Evolutionary conservation across 2,113 vertebrate genomes (phyloP), one percentile per base, ranked within the genome.

Genomic region (Neodon shergylaensis): DNA sequence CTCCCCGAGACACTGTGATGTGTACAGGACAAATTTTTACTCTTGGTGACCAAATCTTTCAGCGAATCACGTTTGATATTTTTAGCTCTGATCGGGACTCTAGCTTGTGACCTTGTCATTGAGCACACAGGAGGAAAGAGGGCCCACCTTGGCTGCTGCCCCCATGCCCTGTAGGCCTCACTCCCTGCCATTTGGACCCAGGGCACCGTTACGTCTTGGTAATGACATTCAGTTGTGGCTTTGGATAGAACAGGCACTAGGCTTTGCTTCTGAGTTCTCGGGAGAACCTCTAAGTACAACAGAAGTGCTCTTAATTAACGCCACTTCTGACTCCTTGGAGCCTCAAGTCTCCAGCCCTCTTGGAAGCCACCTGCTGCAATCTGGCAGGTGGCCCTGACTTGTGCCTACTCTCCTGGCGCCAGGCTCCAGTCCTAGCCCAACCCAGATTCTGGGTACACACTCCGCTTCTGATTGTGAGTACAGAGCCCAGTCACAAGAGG

Each of bases 1-100:
- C 36, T 4, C 19, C 76, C 94, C 91, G 90, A 92, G 79, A 97
- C 96, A 89, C 92, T 92, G 90, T 95, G 87, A 89, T 86, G 1
- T 42, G 74, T 58, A 36, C 13, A 74, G 92, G n/a, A 81, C 26
- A 70, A n/a, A 4, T 42, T 26, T 83, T 95, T 36, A 94, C 44
- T 74, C 14, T 11, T 49, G 42, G 88, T 90, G 54, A 94, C 72
- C 95, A 96, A 88, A 93, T 44, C 13, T 84, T 82, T 33, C 31
- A 73, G 1, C 7, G 3, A 77, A 65, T 68, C 83, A 33, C 9
- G 31, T 84, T 73, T 33, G 58, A 36, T 72, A 19, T n/a, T 86
- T 65, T 91, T 70, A 72, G 65, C 68, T 58, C 72, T 54, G 2
- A 5, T 84, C 49, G 66, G 68, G 54, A 26, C 65, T 91, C 47